phyloP scores from a whole-genome alignment of 2,113 vertebrate genomes.

The Elachura formosa region DNA sequence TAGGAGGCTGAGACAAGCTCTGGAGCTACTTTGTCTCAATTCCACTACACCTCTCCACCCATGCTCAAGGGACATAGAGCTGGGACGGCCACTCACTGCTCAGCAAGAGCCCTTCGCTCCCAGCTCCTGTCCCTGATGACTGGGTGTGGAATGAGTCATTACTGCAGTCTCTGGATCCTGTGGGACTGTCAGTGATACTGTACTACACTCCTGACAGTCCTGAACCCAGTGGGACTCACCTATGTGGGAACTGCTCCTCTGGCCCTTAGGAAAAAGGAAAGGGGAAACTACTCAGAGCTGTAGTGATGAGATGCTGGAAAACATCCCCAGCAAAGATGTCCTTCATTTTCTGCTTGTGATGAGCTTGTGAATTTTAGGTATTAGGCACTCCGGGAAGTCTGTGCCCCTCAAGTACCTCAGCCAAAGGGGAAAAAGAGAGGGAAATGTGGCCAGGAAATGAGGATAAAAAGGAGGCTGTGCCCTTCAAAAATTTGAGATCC shows the following conservation, averaged over 20 bases:
- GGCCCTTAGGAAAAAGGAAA: not conserved
- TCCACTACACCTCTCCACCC: not conserved
- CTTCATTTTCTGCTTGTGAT: not conserved
- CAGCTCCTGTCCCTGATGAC: not conserved
- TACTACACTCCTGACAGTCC: not conserved
- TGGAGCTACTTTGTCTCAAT: not conserved
- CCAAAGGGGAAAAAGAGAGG: too few species aligned
- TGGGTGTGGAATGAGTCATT: not conserved
- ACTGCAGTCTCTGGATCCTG: not conserved
- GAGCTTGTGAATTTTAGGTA: too few species aligned
- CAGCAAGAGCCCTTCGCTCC: not conserved
- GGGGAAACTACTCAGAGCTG: not conserved
- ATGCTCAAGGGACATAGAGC: not conserved
- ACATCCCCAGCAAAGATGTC: not conserved
- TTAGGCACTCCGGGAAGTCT: too few species aligned
- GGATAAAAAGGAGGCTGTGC: too few species aligned
- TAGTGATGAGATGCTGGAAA: not conserved
- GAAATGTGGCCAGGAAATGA: too few species aligned
- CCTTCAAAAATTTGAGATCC: too few species aligned
- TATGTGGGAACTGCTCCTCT: not conserved
- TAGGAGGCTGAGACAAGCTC: not conserved
- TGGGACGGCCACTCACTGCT: rapidly evolving
- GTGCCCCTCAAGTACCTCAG: too few species aligned
- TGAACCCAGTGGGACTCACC: rapidly evolving
- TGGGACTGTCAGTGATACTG: rapidly evolving